Evolutionary conservation across 2,113 vertebrate species (phyloP), one percentile per base, ranked within the genome.

Genomic region (Pseudorectes ferrugineus): DNA sequence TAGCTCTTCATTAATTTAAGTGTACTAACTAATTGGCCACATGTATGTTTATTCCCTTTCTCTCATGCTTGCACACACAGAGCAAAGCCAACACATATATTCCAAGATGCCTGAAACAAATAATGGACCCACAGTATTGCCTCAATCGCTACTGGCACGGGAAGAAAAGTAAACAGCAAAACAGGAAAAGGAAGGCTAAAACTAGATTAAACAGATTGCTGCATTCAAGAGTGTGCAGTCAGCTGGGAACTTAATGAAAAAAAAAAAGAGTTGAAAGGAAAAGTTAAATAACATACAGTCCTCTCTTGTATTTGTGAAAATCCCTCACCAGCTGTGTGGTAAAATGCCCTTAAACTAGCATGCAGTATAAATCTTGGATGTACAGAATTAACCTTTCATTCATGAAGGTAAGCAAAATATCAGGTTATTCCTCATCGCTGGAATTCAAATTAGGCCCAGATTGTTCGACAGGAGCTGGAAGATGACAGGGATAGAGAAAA

Each of bases 121-220:
- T 91, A 97, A 97, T 94, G 88, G 78, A 65, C 20, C 77, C 81
- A 97, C 89, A 97, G 95, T 96, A 36, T 55, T 95, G 89, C 96
- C 74, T 95, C 91, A 86, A 17, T 63, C 28, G 14, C 79, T 95
- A 89, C 89, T 97, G 95, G 96, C 94, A 83, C 65, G 90, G 90
- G 95, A 88, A 14, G 80, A 88, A 97, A 96, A 96, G 85, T 96
- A 96, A 97, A 96, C 93, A 97, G 86, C 94, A 96, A 96, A 97
- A 97, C 95, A 97, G 97, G 95, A 97, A 97, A 95, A 88, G 95
- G 95, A 97, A 95, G 33, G 88, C 91, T 95, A 91, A 93, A 95
- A 78, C 93, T 93, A 95, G 88, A 97, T 97, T 95, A 95, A 97
- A 96, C 90, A 96, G 92, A 97, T 94, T 88, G 74, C 95, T 88